These are phyloP conservation scores for Eupeodes corollae DNA, from an alignment of 1,140 invertebrate species.

Conservation along the genomic window DNA sequence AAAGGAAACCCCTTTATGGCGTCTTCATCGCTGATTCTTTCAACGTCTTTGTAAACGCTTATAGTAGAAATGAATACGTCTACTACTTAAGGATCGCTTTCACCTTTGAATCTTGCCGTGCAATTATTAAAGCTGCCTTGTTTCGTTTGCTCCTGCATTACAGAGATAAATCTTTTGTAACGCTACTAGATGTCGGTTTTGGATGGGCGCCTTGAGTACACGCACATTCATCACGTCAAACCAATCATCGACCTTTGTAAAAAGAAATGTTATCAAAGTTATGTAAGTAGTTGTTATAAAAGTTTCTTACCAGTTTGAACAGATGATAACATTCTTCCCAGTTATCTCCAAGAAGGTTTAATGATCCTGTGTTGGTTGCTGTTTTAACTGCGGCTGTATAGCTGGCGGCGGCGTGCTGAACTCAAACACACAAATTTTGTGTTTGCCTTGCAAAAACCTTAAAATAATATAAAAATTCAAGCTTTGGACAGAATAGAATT, in stretches of 20 bases:
- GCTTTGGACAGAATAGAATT: too few relatives aligned
- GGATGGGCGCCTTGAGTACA: too few relatives aligned
- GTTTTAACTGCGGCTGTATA: too few relatives aligned
- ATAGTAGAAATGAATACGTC: slow-evolving; percentile 31
- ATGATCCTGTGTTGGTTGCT: background rate
- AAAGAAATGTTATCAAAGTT: background rate
- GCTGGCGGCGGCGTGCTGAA: background rate
- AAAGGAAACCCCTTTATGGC: slow-evolving; percentile 27
- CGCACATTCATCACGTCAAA: background rate
- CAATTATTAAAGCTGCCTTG: slow-evolving; percentile 33
- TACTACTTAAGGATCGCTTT: slow-evolving; percentile 30
- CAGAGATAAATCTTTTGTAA: too few relatives aligned
- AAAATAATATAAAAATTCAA: too few relatives aligned
- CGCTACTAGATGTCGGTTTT: too few relatives aligned
- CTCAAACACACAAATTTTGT: too few relatives aligned
- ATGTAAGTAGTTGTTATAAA: background rate
- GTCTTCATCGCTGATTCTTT: slow-evolving; percentile 28
- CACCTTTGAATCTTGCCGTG: slow-evolving; percentile 19
- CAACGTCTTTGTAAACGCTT: slow-evolving; percentile 29
- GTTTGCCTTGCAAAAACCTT: too few relatives aligned
- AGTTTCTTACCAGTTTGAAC: background rate
- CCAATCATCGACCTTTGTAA: background rate
- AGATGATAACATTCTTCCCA: slow-evolving; percentile 1
- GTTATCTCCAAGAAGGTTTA: background rate
- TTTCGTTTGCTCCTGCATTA: too few relatives aligned